Evolutionary conservation across 2,888 invertebrate genomes (phyloP), one percentile per base, ranked within the genome.

Genomic region (Tetrapedia diversipes): DNA sequence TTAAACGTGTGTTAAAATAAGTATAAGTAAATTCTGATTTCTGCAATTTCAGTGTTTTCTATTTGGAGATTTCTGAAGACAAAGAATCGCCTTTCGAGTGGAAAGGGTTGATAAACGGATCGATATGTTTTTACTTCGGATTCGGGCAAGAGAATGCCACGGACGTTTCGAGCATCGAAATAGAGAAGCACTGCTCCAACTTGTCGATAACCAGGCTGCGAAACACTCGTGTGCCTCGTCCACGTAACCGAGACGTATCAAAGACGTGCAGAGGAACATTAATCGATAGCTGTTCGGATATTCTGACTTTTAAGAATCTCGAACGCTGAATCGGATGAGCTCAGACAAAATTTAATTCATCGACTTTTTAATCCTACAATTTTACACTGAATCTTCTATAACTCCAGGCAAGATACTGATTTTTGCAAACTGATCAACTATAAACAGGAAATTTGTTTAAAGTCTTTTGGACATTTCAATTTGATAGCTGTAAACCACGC

Each of bases 231-330:
- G 60, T 24, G 41, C 41, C 4, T n/a, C 3, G 64, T 2, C 11
- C 10, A 14, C 37, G 47, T 43, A 45, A 65, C 65, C 10, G 37
- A 45, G 41, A 41, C 71, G 57, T 56, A 61, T 66, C 24, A 45
- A 16, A 29, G 60, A 45, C 19, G 43, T 53, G 39, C 29, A n/a
- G 78, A 61, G 41, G 79, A 80, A 80, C 84, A 83, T 75, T 75
- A 57, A 75, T 75, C 61, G 77, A 66, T 73, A 75, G 60, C 37
- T 11, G 49, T 57, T 56, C 47, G 39, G 68, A 39, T 54, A 49
- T 65, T 61, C 65, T 51, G 59, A 65, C 70, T 69, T 61, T 49
- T 51, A 63, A 64, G 65, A 59, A 66, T 72, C 56, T 61, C 47
- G 43, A 41, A 29, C 10, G 10, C 7, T 11, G 49, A 53, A 57